A percentile compares a stretch with the other conserved stretches of the same genome.
These are phyloP conservation scores for Oscheius myriophilus DNA, from an alignment of 2,888 invertebrate species.

Conservation along the genomic window DNA sequence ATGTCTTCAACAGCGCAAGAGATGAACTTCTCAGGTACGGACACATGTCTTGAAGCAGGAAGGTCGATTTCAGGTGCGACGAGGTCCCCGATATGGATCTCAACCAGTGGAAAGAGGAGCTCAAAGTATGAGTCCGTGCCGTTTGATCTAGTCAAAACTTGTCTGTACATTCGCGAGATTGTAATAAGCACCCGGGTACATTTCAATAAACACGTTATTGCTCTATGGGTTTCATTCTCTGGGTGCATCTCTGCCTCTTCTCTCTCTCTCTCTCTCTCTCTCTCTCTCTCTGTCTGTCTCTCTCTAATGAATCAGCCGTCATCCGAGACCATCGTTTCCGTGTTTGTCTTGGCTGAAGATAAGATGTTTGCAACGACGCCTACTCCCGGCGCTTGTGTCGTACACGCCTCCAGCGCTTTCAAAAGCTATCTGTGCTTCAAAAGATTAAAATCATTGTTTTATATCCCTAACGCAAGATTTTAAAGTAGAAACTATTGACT, in stretches of 20 bases:
- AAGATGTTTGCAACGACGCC: constrained; percentile 23
- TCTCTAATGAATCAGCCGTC: constrained; percentile 24
- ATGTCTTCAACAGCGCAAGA: constrained; percentile 47
- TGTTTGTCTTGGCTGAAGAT: constrained; percentile 29
- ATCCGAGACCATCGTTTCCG: constrained; percentile 17
- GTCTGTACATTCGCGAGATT: too few relatives aligned
- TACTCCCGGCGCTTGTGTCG: not conserved
- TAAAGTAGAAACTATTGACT: too few relatives aligned
- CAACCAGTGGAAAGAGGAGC: constrained; percentile 53
- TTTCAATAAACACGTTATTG: too few relatives aligned
- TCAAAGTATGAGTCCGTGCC: constrained; percentile 20
- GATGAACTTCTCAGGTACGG: constrained; percentile 30
- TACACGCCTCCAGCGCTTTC: too few relatives aligned
- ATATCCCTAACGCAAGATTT: too few relatives aligned
- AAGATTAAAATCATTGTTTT: too few relatives aligned
- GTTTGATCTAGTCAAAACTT: too few relatives aligned
- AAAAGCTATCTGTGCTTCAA: too few relatives aligned
- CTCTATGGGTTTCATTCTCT: too few relatives aligned
- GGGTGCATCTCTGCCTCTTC: too few relatives aligned
- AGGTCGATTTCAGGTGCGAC: constrained; percentile 41
- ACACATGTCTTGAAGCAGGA: not conserved
- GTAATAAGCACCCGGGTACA: too few relatives aligned
- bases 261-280: constrained; percentile 33
- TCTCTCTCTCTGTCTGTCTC: constrained; percentile 27
- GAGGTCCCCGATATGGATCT: constrained; percentile 51